These are phyloP conservation scores for Notospermus geniculatus DNA, from an alignment of 1,140 invertebrate genomes.

Conservation along the genomic window DNA sequence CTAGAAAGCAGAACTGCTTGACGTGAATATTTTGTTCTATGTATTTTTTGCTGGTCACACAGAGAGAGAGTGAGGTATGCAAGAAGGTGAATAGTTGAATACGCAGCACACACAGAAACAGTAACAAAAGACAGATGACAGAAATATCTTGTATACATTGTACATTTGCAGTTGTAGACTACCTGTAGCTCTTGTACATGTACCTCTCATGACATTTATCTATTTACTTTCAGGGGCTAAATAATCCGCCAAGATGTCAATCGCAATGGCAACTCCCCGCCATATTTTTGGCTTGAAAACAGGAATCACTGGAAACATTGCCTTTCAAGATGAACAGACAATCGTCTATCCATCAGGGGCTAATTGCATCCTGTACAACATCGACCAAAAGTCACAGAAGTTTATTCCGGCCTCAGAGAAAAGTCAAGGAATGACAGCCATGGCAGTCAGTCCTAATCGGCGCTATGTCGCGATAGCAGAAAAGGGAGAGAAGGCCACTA, in stretches of 20 bases:
- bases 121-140: too few species aligned
- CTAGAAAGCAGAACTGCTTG: too few species aligned
- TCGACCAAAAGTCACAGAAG: slow-evolving; percentile 57
- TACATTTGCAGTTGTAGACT: too few species aligned
- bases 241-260: slow-evolving; percentile 40
- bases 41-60: too few species aligned
- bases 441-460: slow-evolving; percentile 55
- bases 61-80: too few species aligned
- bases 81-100: too few species aligned
- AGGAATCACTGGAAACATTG: slow-evolving; percentile 48
- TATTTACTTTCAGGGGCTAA: too few species aligned
- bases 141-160: too few species aligned
- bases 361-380: slow-evolving; percentile 57
- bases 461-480: slow-evolving; percentile 55
- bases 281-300: slow-evolving; percentile 55
- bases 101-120: too few species aligned
- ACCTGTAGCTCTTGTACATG: too few species aligned
- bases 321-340: slow-evolving; percentile 56
- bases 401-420: slow-evolving; percentile 56
- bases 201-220: too few species aligned
- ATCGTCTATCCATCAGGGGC: slow-evolving; percentile 55
- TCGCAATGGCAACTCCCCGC: slow-evolving; percentile 48
- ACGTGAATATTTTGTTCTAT: too few species aligned
- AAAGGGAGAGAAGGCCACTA: slow-evolving; percentile 54
- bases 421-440: slow-evolving; percentile 52